Conservation (phyloP, 2,113 vertebrate species). For the Apodemus sylvaticus region DNA sequence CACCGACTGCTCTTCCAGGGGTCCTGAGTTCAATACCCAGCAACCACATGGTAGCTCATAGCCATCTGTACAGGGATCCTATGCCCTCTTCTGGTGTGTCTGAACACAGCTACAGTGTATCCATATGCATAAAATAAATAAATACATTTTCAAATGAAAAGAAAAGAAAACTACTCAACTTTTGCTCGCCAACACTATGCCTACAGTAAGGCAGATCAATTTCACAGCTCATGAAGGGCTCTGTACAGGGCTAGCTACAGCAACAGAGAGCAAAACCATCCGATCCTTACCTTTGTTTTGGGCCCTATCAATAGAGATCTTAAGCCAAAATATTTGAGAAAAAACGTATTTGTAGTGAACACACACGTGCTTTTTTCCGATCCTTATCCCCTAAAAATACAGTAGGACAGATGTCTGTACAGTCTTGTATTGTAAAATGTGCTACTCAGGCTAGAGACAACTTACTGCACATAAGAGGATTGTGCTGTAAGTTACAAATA, state of each 20-base stretch:
- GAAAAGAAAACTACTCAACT: background rate
- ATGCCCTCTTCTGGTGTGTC: too few species aligned
- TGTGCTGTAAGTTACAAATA: background rate
- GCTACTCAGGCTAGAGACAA: background rate
- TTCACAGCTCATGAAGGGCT: background rate
- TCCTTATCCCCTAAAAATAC: background rate
- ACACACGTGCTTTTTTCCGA: background rate
- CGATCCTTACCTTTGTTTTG: background rate
- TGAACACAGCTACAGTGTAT: too few species aligned
- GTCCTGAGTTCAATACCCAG: too few species aligned
- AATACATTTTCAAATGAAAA: too few species aligned
- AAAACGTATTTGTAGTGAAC: background rate
- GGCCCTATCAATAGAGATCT: background rate
- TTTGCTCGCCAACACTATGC: background rate
- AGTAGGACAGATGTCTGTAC: background rate
- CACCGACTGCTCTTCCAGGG: too few species aligned
- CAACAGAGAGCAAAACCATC: background rate
- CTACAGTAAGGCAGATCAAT: rapidly evolving
- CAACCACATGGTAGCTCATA: too few species aligned
- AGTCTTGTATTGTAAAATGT: background rate
- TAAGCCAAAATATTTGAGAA: background rate
- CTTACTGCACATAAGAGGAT: background rate
- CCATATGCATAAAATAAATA: too few species aligned
- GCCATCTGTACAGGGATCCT: too few species aligned
- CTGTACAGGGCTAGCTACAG: rapidly evolving